Percentiles rank a stretch among this genome's conserved stretches.
Conservation (phyloP, 2,797 vertebrate genomes). For the Molossus molossus region DNA sequence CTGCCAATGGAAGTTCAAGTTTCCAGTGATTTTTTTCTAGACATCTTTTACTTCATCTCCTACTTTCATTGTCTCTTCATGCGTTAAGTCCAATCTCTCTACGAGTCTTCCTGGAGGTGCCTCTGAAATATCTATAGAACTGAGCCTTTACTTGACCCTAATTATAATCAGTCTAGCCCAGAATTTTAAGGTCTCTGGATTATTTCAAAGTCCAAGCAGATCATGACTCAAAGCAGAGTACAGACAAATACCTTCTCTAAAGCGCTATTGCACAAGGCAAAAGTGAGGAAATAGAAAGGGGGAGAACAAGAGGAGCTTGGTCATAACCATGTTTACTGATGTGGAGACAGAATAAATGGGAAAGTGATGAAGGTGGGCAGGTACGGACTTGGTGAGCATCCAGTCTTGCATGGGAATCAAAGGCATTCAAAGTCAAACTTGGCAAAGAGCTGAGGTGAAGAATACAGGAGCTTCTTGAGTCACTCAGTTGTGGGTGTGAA, state of each 20-base stretch:
- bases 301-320: background rate
- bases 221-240: background rate
- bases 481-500: background rate
- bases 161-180: background rate
- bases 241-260: background rate
- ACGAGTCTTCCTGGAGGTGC: background rate
- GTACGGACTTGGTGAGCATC: background rate
- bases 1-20: background rate
- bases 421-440: background rate
- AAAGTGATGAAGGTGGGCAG: background rate
- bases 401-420: background rate
- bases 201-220: constrained; percentile 8
- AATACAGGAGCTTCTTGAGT: background rate
- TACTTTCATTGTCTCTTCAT: background rate
- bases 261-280: background rate
- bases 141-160: background rate
- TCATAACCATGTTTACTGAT: background rate
- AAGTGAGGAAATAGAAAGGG: background rate
- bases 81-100: background rate
- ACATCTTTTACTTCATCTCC: background rate
- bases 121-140: background rate
- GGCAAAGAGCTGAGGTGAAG: background rate
- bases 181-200: background rate
- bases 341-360: background rate
- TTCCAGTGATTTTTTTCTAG: background rate